A percentile compares a stretch with the other conserved stretches of the same genome.
These are phyloP conservation scores for Sciaenops ocellatus DNA, from an alignment of 2,797 vertebrate genomes.

Conservation along the genomic window DNA sequence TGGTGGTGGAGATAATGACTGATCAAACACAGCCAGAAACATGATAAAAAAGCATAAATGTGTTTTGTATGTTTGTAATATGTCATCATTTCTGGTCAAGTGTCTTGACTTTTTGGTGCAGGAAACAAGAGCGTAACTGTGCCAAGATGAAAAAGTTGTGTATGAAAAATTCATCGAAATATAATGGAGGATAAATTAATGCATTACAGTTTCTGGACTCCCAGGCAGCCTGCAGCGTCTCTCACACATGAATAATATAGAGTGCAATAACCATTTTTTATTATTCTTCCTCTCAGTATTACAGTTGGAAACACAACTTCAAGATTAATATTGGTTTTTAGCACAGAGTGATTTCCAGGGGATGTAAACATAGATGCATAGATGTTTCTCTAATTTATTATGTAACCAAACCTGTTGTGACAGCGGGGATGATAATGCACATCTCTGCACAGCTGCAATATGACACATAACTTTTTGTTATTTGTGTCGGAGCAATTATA, in stretches of 20 bases:
- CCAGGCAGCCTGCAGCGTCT: constrained; percentile 13
- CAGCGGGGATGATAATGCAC: constrained; percentile 34
- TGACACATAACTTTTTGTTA: constrained; percentile 35
- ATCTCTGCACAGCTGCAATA: constrained; percentile 49
- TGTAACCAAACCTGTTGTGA: constrained; percentile 51
- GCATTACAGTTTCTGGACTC: constrained; percentile 13
- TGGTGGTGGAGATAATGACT: constrained; percentile 18
- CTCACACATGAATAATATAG: constrained; percentile 47
- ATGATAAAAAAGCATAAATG: neutral
- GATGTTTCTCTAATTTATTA: constrained; percentile 35
- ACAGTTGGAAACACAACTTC: constrained; percentile 1
- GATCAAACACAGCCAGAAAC: constrained; percentile 5
- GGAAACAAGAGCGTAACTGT: neutral
- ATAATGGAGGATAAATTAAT: constrained; percentile 19
- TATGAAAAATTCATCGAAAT: constrained; percentile 2
- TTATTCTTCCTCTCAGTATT: constrained; percentile 13
- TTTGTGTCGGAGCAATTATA: constrained; percentile 15
- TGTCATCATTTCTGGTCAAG: neutral
- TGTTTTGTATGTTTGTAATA: neutral
- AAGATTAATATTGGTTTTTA: constrained; percentile 34
- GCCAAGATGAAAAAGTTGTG: constrained; percentile 10
- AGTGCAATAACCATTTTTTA: constrained; percentile 30
- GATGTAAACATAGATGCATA: neutral
- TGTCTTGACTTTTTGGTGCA: neutral
- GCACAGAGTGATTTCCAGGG: constrained; percentile 3